Evolutionary conservation across 2,797 vertebrate genomes (phyloP).

Genomic region (Onychomys arenicola): DNA sequence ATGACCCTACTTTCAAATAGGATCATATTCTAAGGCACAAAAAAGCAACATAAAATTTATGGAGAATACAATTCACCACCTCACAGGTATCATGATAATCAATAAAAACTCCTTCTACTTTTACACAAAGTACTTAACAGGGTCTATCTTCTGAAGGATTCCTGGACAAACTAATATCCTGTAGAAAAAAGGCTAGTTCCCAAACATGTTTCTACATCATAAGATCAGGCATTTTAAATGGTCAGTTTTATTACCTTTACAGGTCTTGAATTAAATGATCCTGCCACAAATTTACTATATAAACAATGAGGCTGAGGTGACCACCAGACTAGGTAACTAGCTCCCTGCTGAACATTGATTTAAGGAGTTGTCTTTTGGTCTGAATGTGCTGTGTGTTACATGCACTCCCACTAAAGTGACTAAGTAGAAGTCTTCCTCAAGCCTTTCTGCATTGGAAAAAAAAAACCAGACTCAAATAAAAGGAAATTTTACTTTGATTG

Average conservation of each 20-base stretch:
- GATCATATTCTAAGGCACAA: neutral
- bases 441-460: neutral
- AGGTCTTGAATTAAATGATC: slow-evolving; percentile 11
- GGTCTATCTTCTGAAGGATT: neutral
- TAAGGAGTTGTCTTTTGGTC: neutral
- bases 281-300: neutral
- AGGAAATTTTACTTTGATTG: slow-evolving; percentile 39
- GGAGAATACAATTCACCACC: neutral
- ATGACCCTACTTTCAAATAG: neutral
- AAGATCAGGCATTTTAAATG: neutral
- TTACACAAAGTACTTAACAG: neutral
- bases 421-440: slow-evolving; percentile 3
- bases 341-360: neutral
- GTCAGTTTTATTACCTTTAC: neutral
- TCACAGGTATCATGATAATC: neutral
- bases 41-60: neutral
- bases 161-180: neutral
- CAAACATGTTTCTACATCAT: neutral
- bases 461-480: slow-evolving; percentile 26
- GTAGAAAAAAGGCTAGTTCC: neutral
- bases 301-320: neutral
- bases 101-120: neutral
- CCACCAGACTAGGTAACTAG: neutral
- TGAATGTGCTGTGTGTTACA: neutral
- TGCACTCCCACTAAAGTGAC: neutral